A percentile compares a stretch with the other conserved stretches of the same genome.
These are phyloP conservation scores for Hyperoodon ampullatus DNA, from an alignment of 2,113 vertebrate genomes.

Conservation along the genomic window DNA sequence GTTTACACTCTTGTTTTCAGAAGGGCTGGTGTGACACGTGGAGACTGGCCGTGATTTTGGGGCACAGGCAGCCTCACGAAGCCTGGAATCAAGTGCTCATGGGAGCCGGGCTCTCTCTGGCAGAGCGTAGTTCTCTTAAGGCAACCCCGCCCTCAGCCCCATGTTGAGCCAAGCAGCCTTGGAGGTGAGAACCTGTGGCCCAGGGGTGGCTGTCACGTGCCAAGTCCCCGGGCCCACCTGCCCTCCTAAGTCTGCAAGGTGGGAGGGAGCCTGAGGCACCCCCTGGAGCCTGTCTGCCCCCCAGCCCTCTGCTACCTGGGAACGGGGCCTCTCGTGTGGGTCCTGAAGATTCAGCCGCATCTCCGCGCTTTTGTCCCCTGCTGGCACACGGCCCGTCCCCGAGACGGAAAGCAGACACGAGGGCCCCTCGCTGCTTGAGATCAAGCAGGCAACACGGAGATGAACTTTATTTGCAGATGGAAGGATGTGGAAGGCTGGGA, in stretches of 20 bases:
- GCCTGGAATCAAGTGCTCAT: not conserved
- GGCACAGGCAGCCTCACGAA: no score
- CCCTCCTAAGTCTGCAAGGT: no score
- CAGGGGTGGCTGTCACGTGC: not conserved
- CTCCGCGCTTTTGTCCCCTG: not conserved
- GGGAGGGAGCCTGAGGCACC: not conserved
- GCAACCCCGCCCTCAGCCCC: accelerated
- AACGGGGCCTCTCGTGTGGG: not conserved
- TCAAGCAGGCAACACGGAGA: not conserved
- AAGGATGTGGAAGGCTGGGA: not conserved
- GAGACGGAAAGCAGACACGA: accelerated
- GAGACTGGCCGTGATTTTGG: accelerated
- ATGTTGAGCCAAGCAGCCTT: accelerated
- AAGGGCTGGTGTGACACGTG: not conserved
- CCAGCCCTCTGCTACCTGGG: not conserved
- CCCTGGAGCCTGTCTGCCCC: not conserved
- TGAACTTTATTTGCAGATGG: not conserved
- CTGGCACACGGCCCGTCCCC: accelerated
- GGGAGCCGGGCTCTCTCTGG: accelerated
- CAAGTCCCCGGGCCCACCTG: no score
- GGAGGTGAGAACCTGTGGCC: not conserved
- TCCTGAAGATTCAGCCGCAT: not conserved
- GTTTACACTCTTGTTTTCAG: not conserved
- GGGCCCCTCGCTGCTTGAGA: not conserved
- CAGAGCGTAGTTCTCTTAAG: not conserved